phyloP scores from a whole-genome alignment of 2,113 vertebrate species.

The Hyperoodon ampullatus region DNA sequence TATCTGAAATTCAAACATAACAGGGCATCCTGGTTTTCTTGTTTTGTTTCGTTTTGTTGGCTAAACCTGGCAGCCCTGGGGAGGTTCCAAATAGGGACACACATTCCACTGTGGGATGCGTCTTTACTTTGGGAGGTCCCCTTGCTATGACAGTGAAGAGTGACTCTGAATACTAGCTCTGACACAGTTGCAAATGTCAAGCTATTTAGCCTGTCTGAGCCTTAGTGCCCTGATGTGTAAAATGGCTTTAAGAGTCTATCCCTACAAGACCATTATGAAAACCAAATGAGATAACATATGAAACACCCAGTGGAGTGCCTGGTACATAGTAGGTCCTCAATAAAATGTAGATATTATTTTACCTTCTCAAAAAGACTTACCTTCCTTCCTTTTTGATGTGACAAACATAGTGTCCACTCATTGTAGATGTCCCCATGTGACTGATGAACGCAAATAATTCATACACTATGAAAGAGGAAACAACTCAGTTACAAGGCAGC shows the following conservation, averaged over 20 bases:
- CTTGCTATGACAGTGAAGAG: background rate
- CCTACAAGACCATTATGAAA: background rate
- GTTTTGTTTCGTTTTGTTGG: background rate
- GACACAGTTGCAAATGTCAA: background rate
- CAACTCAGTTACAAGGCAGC: slow-evolving; percentile 30
- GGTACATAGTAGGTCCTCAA: background rate
- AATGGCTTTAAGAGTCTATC: background rate
- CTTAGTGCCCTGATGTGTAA: background rate
- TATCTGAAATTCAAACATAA: slow-evolving; percentile 13
- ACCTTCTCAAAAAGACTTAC: slow-evolving; percentile 84
- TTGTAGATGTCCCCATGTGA: slow-evolving; percentile 98
- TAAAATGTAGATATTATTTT: background rate
- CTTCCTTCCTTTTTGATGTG: slow-evolving; percentile 99
- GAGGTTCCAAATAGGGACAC: background rate
- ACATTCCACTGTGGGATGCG: background rate
- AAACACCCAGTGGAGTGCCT: background rate
- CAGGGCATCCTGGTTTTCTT: background rate
- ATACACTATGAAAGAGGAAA: slow-evolving; percentile 88
- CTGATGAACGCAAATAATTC: slow-evolving; percentile 98
- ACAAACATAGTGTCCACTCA: slow-evolving; percentile 98
- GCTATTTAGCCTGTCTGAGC: background rate
- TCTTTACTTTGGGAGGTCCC: background rate
- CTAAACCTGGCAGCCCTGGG: background rate
- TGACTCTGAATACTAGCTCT: background rate
- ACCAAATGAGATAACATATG: background rate